Evolutionary conservation across 1,140 invertebrate species (phyloP), one percentile per base, ranked within the genome.

Genomic region (Bombus turneri): DNA sequence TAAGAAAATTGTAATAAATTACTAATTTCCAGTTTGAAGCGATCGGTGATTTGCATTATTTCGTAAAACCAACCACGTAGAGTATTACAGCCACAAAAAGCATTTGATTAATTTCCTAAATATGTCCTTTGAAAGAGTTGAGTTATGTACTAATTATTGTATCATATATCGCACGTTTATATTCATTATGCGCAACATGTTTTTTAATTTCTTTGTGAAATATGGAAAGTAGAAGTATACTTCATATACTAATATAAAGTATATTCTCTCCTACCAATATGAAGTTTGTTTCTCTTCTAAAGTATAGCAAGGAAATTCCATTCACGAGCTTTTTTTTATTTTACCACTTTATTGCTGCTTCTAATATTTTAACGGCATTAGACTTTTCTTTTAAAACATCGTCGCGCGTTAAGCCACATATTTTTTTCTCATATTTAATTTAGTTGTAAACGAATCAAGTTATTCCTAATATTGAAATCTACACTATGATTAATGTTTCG

Each of bases 21-120:
- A 22, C n/a, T 62, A 71, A 59, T 25, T 43, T 62, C 47, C 59
- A 22, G 18, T 86, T 83, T 72, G 22, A 43, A 53, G 1, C 71
- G n/a, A 62, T 31, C 34, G 34, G 69, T 53, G 18, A 43, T 39
- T 76, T 39, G 68, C 64, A 25, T 53, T 39, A 12, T n/a, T n/a
- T 83, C 13, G n/a, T 2, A 6, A 31, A 64, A 31, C n/a, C 13
- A 15, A 64, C 13, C 15, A 6, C 10, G 5, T 6, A 31, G 1
- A 15, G n/a, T 13, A 15, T 59, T 28, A 31, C 18, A 22, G 47
- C 6, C 0, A 22, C 18, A 22, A 53, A 22, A 22, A 22, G 1
- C 5, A 22, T 22, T 8, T 53, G 47, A 22, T 22, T 6, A 53
- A 53, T 59, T 59, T 59, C 25, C 3, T 10, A 25, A 59, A 62